These are phyloP conservation scores for Otocyon megalotis DNA, from an alignment of 2,113 vertebrate genomes.

Conservation along the genomic window DNA sequence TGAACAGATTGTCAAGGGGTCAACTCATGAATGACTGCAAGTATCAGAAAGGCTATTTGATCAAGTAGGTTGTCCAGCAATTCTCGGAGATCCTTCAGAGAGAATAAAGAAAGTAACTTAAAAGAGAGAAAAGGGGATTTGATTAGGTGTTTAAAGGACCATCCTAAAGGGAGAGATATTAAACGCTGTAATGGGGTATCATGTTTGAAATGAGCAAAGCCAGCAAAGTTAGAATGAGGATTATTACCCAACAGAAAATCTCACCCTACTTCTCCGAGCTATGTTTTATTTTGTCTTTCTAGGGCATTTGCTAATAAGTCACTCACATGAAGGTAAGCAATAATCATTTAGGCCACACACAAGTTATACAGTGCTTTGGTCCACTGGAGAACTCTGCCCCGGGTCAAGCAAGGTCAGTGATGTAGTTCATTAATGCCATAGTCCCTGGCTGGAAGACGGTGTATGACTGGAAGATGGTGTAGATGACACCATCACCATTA, in stretches of 20 bases:
- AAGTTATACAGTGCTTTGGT: neutral
- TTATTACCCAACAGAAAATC: neutral
- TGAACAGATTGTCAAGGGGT: constrained; percentile 18
- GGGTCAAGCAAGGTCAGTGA: neutral
- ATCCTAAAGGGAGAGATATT: neutral
- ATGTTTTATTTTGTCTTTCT: neutral
- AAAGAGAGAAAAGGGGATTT: neutral
- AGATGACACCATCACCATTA: neutral
- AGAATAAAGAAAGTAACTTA: neutral
- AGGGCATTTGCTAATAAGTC: neutral
- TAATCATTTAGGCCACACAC: neutral
- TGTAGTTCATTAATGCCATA: neutral
- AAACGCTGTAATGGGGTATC: neutral
- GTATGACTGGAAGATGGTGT: too few relatives aligned
- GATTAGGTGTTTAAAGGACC: neutral
- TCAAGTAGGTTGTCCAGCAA: neutral
- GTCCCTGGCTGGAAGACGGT: neutral
- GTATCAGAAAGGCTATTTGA: constrained; percentile 12
- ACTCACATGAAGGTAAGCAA: neutral
- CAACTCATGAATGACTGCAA: neutral
- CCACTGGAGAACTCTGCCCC: neutral
- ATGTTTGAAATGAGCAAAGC: neutral
- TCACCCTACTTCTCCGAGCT: neutral
- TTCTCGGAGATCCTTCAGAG: neutral
- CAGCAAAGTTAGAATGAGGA: neutral